Evolutionary conservation across 2,113 vertebrate genomes (phyloP), one percentile per base, ranked within the genome.

Genomic region (Piaya cayana): DNA sequence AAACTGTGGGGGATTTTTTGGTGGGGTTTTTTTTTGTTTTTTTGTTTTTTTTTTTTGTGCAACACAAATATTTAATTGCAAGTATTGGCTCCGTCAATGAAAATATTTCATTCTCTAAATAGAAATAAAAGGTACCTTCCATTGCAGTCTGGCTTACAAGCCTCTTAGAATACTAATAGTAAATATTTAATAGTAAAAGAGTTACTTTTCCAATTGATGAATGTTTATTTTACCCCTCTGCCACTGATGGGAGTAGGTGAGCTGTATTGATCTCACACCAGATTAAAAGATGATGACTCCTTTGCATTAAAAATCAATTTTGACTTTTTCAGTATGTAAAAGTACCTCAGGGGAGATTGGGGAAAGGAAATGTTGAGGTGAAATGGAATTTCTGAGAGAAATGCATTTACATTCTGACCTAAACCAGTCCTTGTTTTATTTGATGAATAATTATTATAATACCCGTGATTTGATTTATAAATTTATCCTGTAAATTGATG

Each of bases 121-220:
- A 70, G 63, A 74, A 83, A 78, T 82, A 77, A 50, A 74, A 83
- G 74, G 52, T 43, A 53, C n/a, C 14, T 74, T 59, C 32, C 11
- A 22, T 22, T 88, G 68, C 50, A 32, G 1, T 58, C 77, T 50
- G 43, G 10, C 32, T 58, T 74, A 29, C 47, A 69, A 71, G 34
- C 19, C 88, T 93, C 43, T 67, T 21, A 70, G 56, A 59, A 56
- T 45, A 42, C 21, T 27, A 32, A 0, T 4, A 59, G 45, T 96
- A 75, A 96, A 96, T 95, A 92, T 82, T 96, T 88, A 75, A 92
- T 95, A 67, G n/a, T 43, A 36, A 37, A 93, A 30, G 49, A 92
- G 52, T 71, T 67, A 43, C 70, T 92, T 95, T 82, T 90, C 67
- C 47, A 78, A 93, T 69, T 86, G 76, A 25, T 63, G 34, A 74